Conservation (phyloP, 2,888 invertebrate genomes). For the Branchellion lobata region DNA sequence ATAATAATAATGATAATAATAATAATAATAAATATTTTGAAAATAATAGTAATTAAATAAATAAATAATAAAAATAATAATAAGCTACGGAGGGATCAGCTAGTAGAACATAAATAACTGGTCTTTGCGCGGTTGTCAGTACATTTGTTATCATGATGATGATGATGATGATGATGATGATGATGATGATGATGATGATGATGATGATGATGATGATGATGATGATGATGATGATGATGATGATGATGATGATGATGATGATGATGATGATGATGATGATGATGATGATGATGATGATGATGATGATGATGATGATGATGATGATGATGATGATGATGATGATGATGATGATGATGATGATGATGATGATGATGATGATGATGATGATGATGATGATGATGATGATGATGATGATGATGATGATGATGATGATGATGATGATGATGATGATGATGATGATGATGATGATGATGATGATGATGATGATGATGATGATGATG, state of each 20-base stretch:
- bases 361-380: slow-evolving; percentile 10
- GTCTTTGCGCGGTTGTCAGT: background rate
- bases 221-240: slow-evolving; percentile 9
- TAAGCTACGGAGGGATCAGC: too few relatives aligned
- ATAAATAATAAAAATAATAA: too few relatives aligned
- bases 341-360: slow-evolving; percentile 10
- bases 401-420: slow-evolving; percentile 4
- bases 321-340: slow-evolving; percentile 13
- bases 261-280: too few relatives aligned
- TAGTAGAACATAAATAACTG: too few relatives aligned
- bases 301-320: background rate
- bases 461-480: background rate
- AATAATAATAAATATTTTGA: too few relatives aligned
- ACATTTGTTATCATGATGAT: background rate
- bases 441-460: background rate
- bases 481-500: background rate
- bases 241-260: slow-evolving; percentile 14
- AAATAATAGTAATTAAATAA: too few relatives aligned
- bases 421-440: slow-evolving; percentile 6
- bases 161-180: slow-evolving; percentile 11
- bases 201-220: slow-evolving; percentile 21
- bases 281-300: slow-evolving; percentile 9
- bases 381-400: background rate
- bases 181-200: slow-evolving; percentile 6
- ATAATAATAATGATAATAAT: too few relatives aligned